These are phyloP conservation scores for Heptranchias perlo DNA, from an alignment of 2,113 vertebrate genomes.

Conservation along the genomic window DNA sequence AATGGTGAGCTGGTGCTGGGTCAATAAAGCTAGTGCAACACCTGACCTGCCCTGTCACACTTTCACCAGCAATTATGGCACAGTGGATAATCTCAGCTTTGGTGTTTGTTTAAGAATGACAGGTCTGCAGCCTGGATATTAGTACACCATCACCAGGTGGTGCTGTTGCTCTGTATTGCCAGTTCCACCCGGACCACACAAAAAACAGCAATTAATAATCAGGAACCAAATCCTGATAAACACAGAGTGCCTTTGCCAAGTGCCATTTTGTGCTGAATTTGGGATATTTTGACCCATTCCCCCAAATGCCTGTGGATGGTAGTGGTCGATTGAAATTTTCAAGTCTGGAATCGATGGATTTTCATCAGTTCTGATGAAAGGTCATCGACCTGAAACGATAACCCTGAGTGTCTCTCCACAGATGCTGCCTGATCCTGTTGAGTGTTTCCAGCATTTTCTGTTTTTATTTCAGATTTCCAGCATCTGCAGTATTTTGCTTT, in stretches of 20 bases:
- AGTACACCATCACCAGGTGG: not conserved
- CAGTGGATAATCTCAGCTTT: not conserved
- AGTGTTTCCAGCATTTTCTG: too few relatives aligned
- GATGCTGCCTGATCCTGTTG: too few relatives aligned
- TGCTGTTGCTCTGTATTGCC: not conserved
- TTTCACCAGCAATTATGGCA: not conserved
- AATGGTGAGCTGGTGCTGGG: not conserved
- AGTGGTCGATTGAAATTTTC: not conserved
- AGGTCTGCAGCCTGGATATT: not conserved
- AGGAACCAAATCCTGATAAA: not conserved
- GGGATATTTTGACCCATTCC: not conserved
- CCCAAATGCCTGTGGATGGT: not conserved
- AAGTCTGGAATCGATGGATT: not conserved
- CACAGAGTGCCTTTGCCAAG: not conserved
- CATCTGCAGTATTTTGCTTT: too few relatives aligned
- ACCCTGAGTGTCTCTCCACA: too few relatives aligned
- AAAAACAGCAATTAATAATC: not conserved
- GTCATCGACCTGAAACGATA: too few relatives aligned
- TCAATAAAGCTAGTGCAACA: not conserved
- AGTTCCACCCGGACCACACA: not conserved
- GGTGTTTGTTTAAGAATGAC: not conserved
- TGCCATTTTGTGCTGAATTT: not conserved
- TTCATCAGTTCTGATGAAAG: too few relatives aligned
- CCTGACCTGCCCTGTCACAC: not conserved
- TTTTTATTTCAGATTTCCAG: too few relatives aligned